Conservation (phyloP, 2,797 vertebrate species). For the Halcyon badia region DNA sequence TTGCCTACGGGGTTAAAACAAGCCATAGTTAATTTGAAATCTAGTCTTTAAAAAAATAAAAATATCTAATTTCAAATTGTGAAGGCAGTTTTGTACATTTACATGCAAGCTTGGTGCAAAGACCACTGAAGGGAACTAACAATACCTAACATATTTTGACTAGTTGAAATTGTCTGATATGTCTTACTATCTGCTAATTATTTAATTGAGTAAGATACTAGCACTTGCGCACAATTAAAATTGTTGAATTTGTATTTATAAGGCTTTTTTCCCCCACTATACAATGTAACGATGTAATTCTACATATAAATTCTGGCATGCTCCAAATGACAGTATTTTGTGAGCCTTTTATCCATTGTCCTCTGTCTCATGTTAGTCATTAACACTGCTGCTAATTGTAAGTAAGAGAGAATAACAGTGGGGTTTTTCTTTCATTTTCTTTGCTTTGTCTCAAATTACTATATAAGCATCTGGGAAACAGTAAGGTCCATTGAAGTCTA, state of each 20-base stretch:
- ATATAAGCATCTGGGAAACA: background rate
- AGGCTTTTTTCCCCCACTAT: background rate
- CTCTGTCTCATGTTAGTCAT: background rate
- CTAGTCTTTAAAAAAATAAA: background rate
- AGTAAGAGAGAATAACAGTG: background rate
- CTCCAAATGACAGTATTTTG: background rate
- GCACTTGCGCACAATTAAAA: background rate
- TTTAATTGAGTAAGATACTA: background rate
- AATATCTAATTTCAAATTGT: background rate
- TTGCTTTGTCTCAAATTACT: background rate
- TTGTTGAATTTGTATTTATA: background rate
- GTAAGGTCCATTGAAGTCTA: background rate
- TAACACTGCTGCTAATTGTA: background rate
- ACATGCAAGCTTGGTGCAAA: background rate
- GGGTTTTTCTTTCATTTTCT: background rate
- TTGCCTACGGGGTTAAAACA: background rate
- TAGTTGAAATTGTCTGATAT: background rate
- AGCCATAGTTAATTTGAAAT: background rate
- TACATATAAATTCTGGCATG: background rate
- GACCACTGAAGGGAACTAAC: background rate
- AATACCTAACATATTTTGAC: background rate
- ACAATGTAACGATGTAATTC: background rate
- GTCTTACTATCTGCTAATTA: background rate
- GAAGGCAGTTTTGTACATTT: background rate
- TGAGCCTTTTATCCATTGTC: background rate